phyloP scores from a whole-genome alignment of 2,888 invertebrate species.

The Ceraclea dissimilis region DNA sequence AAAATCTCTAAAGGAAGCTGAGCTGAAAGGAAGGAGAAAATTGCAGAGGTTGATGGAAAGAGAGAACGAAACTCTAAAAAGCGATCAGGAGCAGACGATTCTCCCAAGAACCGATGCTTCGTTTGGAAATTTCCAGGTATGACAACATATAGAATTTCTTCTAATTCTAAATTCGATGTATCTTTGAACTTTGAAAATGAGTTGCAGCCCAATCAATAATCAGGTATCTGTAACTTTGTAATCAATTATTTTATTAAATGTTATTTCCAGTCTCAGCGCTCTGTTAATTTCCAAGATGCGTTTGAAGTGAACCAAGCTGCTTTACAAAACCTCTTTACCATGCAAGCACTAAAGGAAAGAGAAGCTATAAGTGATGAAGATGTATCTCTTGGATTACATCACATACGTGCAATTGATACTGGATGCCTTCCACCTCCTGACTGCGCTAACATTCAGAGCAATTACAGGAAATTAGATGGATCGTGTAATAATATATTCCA shows the following conservation, averaged over 20 bases:
- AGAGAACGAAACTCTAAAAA: conserved; percentile 29
- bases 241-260: too few species aligned
- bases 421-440: conserved; percentile 39
- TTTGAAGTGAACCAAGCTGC: conserved; percentile 34
- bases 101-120: conserved; percentile 31
- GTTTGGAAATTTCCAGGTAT: conserved; percentile 40
- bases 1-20: conserved; percentile 33
- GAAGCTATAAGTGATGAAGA: conserved; percentile 37
- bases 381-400: conserved; percentile 32
- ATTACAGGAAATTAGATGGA: conserved; percentile 69
- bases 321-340: conserved; percentile 38
- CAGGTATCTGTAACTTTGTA: too few species aligned
- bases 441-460: conserved; percentile 38
- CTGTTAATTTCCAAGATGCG: conserved; percentile 31
- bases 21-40: conserved; percentile 32
- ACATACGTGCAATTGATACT: conserved; percentile 26
- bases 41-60: conserved; percentile 31
- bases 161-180: neutral
- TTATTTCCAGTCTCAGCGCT: conserved; percentile 19
- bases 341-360: conserved; percentile 37
- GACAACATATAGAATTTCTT: neutral
- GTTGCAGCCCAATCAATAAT: too few species aligned
- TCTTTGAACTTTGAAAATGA: too few species aligned
- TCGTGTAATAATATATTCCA: conserved; percentile 71
- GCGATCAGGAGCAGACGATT: conserved; percentile 29